These are phyloP conservation scores for Pycnonotus jocosus DNA, from an alignment of 2,113 vertebrate species.

Conservation along the genomic window DNA sequence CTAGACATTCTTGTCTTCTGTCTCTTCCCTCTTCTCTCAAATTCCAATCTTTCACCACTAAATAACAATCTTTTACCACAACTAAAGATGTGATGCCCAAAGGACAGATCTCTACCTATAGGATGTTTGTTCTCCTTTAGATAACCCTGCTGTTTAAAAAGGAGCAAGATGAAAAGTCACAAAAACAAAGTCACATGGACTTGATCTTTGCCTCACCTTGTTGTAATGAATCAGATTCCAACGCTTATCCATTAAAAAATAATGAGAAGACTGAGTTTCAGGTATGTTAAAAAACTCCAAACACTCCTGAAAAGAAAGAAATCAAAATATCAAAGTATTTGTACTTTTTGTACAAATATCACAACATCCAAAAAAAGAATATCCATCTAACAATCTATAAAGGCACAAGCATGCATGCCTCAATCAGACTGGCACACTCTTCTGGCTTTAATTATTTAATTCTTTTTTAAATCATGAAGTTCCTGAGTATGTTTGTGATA, in stretches of 20 bases:
- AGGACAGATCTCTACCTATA: not conserved
- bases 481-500: not conserved
- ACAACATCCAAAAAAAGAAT: not conserved
- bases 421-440: not conserved
- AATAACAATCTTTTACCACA: too few relatives aligned
- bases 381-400: not conserved
- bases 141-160: not conserved
- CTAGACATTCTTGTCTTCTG: not conserved
- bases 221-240: conserved; percentile 99
- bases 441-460: not conserved
- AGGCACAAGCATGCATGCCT: not conserved
- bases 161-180: not conserved
- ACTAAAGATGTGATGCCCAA: not conserved
- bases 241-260: conserved; percentile 98
- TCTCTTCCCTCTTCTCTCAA: not conserved
- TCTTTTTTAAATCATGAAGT: not conserved
- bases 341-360: not conserved
- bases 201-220: conserved; percentile 75
- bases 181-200: not conserved
- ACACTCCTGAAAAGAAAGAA: conserved; percentile 81
- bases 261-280: conserved; percentile 92
- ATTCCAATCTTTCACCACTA: not conserved
- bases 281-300: conserved; percentile 98
- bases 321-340: not conserved
- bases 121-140: not conserved